Conservation (phyloP, 2,888 invertebrate species). For the Sarcophaga rosellei region DNA sequence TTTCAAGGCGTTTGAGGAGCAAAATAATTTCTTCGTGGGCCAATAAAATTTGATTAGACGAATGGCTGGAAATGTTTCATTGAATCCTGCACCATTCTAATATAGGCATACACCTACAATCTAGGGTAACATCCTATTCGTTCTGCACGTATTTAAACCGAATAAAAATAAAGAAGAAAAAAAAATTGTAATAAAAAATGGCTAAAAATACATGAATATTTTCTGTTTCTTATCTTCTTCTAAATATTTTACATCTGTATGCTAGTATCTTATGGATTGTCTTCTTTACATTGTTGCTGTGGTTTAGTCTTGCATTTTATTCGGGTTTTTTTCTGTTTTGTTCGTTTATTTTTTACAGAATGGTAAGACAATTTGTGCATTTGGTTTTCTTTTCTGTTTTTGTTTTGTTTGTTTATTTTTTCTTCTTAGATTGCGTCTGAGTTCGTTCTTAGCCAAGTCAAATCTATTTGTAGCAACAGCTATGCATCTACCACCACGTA, state of each 20-base stretch:
- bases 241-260: background rate
- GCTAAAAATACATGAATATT: constrained; percentile 33
- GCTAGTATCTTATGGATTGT: background rate
- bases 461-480: too few species aligned
- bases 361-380: constrained; percentile 13
- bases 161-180: background rate
- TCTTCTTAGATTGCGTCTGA: constrained; percentile 12
- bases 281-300: background rate
- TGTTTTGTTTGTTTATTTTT: background rate
- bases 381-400: constrained; percentile 7
- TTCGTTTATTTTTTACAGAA: background rate
- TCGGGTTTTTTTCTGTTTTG: background rate
- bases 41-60: too few species aligned
- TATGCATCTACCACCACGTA: background rate
- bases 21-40: too few species aligned
- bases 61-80: too few species aligned
- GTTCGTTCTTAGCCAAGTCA: background rate
- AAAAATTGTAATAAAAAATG: background rate
- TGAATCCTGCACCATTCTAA: too few species aligned
- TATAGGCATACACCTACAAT: too few species aligned
- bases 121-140: background rate
- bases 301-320: background rate
- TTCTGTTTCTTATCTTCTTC: background rate
- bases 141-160: constrained; percentile 2
- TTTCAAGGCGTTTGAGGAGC: too few species aligned